Evolutionary conservation across 2,113 vertebrate genomes (phyloP).

Genomic region (Ascaphus truei): DNA sequence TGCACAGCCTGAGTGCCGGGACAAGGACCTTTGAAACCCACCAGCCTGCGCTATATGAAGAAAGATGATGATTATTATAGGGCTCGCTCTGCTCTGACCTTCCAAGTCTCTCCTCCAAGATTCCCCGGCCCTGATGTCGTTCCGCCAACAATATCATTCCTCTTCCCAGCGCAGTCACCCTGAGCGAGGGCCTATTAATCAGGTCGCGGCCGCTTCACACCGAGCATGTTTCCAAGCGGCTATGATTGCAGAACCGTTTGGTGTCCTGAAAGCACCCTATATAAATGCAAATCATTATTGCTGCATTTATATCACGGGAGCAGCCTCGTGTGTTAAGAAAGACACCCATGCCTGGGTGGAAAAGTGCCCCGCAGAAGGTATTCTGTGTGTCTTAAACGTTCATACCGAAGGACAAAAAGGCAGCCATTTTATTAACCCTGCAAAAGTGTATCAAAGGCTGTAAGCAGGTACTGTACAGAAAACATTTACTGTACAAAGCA

Average conservation of each 20-base stretch:
- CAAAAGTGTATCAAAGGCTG: too few species aligned
- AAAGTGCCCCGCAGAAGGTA: not conserved
- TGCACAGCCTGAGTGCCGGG: not conserved
- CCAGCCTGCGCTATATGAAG: slow-evolving; percentile 6
- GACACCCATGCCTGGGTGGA: not conserved
- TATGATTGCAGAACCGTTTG: not conserved
- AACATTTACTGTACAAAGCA: too few species aligned
- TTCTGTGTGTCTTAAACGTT: too few species aligned
- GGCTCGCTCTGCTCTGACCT: slow-evolving; percentile 28
- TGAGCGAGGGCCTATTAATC: too few species aligned
- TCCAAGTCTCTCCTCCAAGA: slow-evolving; percentile 16
- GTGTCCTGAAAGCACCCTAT: slow-evolving; percentile 11
- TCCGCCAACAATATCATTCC: slow-evolving; percentile 24
- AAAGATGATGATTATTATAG: slow-evolving; percentile 26
- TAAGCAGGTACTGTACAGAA: too few species aligned
- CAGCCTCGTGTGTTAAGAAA: too few species aligned
- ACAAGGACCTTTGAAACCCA: slow-evolving; percentile 21
- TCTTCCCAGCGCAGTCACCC: slow-evolving; percentile 11
- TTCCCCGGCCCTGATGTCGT: slow-evolving; percentile 8
- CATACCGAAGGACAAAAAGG: too few species aligned
- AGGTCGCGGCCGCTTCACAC: not conserved
- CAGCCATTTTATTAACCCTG: too few species aligned
- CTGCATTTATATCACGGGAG: slow-evolving; percentile 3
- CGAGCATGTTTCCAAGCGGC: not conserved
- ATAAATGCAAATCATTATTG: slow-evolving; percentile 28